Evolutionary conservation across 2,797 vertebrate species (phyloP), one percentile per base, ranked within the genome.

Genomic region (Alca torda): DNA sequence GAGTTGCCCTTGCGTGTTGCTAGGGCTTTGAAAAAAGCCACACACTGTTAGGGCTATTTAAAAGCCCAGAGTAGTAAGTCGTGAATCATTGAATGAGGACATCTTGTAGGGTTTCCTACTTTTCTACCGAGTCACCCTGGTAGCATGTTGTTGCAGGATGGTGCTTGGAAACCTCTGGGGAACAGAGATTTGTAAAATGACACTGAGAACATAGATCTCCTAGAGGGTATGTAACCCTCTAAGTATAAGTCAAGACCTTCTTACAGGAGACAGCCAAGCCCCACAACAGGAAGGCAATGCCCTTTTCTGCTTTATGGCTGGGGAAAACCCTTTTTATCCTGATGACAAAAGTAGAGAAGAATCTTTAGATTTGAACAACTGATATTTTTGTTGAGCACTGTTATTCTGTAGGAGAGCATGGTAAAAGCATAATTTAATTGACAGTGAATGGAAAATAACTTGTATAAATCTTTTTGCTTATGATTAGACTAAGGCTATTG

Each of bases 381-480:
- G 25, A 13, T 63, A 26, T 46, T 59, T 90, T 60, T 53, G 13
- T 80, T 64, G 13, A 73, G 33, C 59, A 57, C 15, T 65, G 54
- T 84, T 90, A 67, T 76, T 87, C 61, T 92, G 37, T 30, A 91
- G 48, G 6, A 92, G 8, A 37, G 31, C 2, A 7, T 28, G 10
- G 51, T 83, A 87, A 94, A 86, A 94, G 7, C 5, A 7, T 25
- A 68, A 84, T 48, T 92, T 79, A 89, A 75, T 65, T 95, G 60
- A 17, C 45, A 89, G 19, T 11, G 63, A 95, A 77, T 74, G 64
- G 85, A 94, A 96, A 96, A 96, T 74, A 93, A 54, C 39, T 59
- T 78, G 21, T 46, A 83, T 48, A 61, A 73, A 16, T 78, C 3
- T 83, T 93, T 93, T 68, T 90, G 74, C 8, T 33, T 93, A 35